Evolutionary conservation across 2,797 vertebrate genomes (phyloP).

Genomic region (Tadarida brasiliensis): DNA sequence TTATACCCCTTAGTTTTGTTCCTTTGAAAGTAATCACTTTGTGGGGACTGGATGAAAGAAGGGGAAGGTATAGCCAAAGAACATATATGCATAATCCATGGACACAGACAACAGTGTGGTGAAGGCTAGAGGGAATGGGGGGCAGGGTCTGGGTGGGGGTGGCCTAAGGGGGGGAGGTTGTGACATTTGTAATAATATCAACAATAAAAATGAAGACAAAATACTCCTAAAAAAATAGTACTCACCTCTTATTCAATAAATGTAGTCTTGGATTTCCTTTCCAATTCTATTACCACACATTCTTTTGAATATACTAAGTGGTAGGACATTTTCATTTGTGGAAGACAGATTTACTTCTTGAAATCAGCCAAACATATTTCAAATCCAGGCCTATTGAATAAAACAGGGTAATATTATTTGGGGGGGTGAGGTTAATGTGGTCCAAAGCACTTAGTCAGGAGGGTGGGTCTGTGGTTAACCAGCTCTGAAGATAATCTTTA

Average conservation of each 20-base stretch:
- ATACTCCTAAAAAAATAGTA: too few species aligned
- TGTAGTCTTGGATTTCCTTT: neutral
- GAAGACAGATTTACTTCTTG: neutral
- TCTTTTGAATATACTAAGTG: slow-evolving; percentile 4
- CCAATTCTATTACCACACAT: neutral
- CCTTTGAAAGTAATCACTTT: neutral
- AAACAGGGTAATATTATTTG: neutral
- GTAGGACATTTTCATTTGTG: neutral
- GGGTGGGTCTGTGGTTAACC: neutral
- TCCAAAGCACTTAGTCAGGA: neutral
- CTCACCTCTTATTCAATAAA: neutral
- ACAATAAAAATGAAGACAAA: too few species aligned
- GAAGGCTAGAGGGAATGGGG: too few species aligned
- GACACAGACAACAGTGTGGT: too few species aligned
- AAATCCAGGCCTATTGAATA: neutral
- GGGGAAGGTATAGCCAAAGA: too few species aligned
- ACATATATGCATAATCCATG: too few species aligned
- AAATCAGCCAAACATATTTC: neutral
- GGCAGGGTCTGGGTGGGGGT: too few species aligned
- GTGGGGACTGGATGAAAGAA: too few species aligned
- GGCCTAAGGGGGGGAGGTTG: too few species aligned
- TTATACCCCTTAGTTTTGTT: neutral
- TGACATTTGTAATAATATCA: too few species aligned
- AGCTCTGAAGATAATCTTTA: neutral
- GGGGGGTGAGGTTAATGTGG: neutral